Conservation (phyloP, 2,113 vertebrate species). For the Picathartes gymnocephalus region DNA sequence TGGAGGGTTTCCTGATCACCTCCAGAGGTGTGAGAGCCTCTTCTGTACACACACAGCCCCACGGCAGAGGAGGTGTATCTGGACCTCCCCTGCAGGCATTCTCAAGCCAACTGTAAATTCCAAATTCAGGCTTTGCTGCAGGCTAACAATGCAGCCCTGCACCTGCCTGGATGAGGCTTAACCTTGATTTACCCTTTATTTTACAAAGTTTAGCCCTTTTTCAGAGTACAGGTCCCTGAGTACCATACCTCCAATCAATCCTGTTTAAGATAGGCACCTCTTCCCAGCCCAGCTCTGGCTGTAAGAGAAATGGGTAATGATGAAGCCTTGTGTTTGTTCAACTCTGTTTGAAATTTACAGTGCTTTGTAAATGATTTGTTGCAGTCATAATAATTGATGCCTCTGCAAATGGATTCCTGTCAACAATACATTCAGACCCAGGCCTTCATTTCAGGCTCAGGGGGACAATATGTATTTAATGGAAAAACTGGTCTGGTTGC, state of each 20-base stretch:
- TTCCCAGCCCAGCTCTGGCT: background rate
- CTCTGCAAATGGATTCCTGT: slow-evolving; percentile 47
- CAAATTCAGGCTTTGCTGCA: background rate
- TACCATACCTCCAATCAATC: background rate
- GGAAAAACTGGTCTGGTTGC: background rate
- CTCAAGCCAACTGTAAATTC: background rate
- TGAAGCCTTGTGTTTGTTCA: slow-evolving; percentile 27
- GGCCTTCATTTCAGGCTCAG: slow-evolving; percentile 14
- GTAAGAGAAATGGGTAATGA: slow-evolving; percentile 8
- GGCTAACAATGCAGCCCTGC: background rate
- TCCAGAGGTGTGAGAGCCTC: background rate
- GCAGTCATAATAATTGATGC: slow-evolving; percentile 22
- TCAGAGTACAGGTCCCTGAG: background rate
- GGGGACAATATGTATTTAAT: slow-evolving; percentile 28
- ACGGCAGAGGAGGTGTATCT: background rate
- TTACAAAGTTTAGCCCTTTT: background rate
- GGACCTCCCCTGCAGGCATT: background rate
- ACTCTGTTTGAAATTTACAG: slow-evolving; percentile 25
- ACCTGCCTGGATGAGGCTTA: background rate
- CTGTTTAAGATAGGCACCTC: background rate
- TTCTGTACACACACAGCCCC: background rate
- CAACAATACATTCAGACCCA: slow-evolving; percentile 11
- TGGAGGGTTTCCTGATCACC: background rate
- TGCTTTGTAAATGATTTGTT: slow-evolving; percentile 1
- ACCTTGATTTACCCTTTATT: slow-evolving; percentile 30